Base-by-base conservation (phyloP, 2,113 vertebrate species). In the Alosa alosa region DNA sequence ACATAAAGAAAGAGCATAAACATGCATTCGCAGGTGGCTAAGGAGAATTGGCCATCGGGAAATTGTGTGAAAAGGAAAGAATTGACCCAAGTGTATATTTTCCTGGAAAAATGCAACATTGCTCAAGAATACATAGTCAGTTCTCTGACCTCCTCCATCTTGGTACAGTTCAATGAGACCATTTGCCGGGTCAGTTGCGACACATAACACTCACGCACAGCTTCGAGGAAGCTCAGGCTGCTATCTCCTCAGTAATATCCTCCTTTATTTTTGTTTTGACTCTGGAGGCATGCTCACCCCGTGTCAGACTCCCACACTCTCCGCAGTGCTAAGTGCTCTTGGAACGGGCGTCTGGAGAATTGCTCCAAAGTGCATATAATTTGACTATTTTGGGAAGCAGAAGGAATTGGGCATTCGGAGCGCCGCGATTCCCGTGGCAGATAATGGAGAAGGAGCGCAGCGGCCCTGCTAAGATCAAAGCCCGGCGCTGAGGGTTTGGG, bases 331-430 rank as follows among this genome's bases (percentile, higher is more conserved):
- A 78, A 78, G 72, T 11, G 25, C 25, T 39, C 72, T 78, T 78
- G 72, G 72, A 78, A 78, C 72, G 31, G 72, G 36, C 25, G 72
- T 41, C 72, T 78, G 36, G 72, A 78, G 72, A 78, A 78, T 78
- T 78, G 72, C 72, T 78, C 72, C 72, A 78, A 78, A 78, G 72
- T 78, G 72, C 72, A 78, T 78, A 78, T 78, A 78, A 78, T 78
- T 78, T 78, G 72, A 78, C 72, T 78, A 78, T 78, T 78, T 78
- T 78, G 72, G 72, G 72, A 78, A 78, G 72, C 72, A 78, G 72
- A 78, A 78, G 72, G 31, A 78, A 78, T 78, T 15, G 31, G 72
- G 72, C 25, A 78, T 78, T 78, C 31, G n/a, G 25, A 36, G 64
- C 64, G 1, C 25, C 13, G 31, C 36, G 72, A 78, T 78, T 78